Conservation (phyloP, 2,113 vertebrate species). For the Cyprinodon tularosa region DNA sequence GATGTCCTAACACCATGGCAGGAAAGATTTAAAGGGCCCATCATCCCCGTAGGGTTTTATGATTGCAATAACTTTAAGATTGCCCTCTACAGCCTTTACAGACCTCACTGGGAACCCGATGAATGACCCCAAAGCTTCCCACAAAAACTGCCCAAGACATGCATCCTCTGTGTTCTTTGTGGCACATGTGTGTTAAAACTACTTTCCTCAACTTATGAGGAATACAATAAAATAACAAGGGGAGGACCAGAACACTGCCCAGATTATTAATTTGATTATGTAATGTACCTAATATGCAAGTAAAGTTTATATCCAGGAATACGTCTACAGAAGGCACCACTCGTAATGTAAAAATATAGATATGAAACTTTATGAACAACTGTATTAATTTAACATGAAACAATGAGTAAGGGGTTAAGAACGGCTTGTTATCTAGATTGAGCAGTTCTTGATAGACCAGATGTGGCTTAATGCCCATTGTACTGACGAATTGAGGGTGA, state of each 20-base stretch:
- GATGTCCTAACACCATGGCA: slow-evolving; percentile 24
- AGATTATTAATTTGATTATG: slow-evolving; percentile 43
- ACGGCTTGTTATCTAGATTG: slow-evolving; percentile 29
- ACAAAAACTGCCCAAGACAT: slow-evolving; percentile 43
- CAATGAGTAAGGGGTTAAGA: not conserved
- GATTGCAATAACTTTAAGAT: slow-evolving; percentile 51
- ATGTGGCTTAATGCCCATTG: too few species aligned
- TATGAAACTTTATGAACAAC: slow-evolving; percentile 3
- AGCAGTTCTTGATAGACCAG: slow-evolving; percentile 17
- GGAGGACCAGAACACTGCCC: slow-evolving; percentile 32
- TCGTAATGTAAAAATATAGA: too few species aligned
- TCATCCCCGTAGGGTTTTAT: slow-evolving; percentile 36
- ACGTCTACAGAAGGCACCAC: slow-evolving; percentile 22
- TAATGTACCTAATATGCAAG: slow-evolving; percentile 29
- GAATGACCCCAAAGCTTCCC: slow-evolving; percentile 49
- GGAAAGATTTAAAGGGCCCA: slow-evolving; percentile 34
- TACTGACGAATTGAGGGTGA: too few species aligned
- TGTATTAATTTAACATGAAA: slow-evolving; percentile 7
- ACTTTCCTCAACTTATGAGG: slow-evolving; percentile 60
- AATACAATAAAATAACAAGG: slow-evolving; percentile 46
- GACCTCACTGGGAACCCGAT: slow-evolving; percentile 39
- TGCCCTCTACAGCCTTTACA: slow-evolving; percentile 46
- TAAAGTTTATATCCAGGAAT: slow-evolving; percentile 25
- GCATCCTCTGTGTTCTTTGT: slow-evolving; percentile 52
- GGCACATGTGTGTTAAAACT: slow-evolving; percentile 62